Percentiles rank a stretch among this genome's conserved stretches.
These are phyloP conservation scores for Pollimyrus isidori DNA, from an alignment of 2,113 vertebrate species.

Conservation along the genomic window DNA sequence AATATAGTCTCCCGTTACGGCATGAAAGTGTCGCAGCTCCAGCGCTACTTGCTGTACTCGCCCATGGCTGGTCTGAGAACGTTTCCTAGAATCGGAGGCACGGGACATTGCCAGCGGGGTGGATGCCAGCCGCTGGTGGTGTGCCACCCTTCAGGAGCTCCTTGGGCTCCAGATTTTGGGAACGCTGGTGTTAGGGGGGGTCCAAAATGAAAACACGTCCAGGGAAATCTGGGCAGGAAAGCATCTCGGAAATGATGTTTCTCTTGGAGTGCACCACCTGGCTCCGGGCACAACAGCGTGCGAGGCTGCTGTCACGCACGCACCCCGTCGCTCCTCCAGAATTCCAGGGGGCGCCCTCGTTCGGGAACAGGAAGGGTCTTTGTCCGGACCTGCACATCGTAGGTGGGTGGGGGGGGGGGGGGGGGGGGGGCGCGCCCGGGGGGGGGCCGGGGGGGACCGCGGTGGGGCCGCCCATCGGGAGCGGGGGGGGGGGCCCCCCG, in stretches of 20 bases:
- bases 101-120: background rate
- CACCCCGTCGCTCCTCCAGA: background rate
- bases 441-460: no score
- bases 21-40: background rate
- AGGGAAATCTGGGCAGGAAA: background rate
- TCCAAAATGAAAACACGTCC: background rate
- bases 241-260: constrained; percentile 4
- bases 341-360: background rate
- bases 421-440: no score
- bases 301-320: background rate
- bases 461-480: no score
- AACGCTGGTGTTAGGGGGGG: background rate
- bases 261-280: background rate
- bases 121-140: background rate
- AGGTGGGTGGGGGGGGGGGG: background rate
- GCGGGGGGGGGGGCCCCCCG: no score
- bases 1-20: background rate
- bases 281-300: background rate
- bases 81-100: background rate
- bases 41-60: background rate
- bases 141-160: background rate
- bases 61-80: background rate
- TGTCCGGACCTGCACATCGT: background rate
- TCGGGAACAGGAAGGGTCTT: background rate
- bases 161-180: background rate